Base-by-base conservation (phyloP, 2,113 vertebrate species). In the Solea solea region DNA sequence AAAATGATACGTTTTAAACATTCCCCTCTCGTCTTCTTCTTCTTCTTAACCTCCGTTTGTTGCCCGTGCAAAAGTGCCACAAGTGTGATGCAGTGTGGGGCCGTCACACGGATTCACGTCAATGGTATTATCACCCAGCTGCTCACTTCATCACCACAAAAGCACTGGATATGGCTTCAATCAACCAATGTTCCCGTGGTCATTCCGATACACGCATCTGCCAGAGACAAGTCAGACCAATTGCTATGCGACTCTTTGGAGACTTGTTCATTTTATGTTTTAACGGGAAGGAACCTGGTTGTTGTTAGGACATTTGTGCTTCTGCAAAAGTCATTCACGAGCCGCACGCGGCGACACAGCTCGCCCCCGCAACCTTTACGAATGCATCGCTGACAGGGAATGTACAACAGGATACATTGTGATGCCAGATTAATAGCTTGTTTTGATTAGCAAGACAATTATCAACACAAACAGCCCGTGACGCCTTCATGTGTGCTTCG, bases 361-460 rank as follows among this genome's bases (percentile, higher is more conserved):
- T 69, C 58, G 86, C 75, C 64, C 64, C 45, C 51, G 70, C 54
- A 76, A 69, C 64, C 42, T 39, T 21, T 61, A 54, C 51, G 86
- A 84, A 79, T 52, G 60, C 46, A 52, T 76, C 40, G 64, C 42
- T 59, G 51, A 75, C 62, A 72, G 70, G 69, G 78, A 86, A 86
- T n/a, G 39, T 9, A 39, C 28, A 39, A 78, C 54, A 15, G 54
- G 13, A 27, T 55, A 66, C 65, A 88, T 83, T 76, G 72, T 71
- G 77, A 64, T 45, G 66, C 34, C 83, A 88, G 81, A 82, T 86
- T 83, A 88, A 86, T 72, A 64, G 55, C 61, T 62, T 88, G 86
- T 89, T 90, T 80, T 88, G 77, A 94, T 90, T 85, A 88, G 87
- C 76, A 56, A 55, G 42, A 55, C 78, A 85, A 88, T 91, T 92